Base-by-base conservation (phyloP, 2,888 invertebrate genomes). In the Noctua fimbriata region DNA sequence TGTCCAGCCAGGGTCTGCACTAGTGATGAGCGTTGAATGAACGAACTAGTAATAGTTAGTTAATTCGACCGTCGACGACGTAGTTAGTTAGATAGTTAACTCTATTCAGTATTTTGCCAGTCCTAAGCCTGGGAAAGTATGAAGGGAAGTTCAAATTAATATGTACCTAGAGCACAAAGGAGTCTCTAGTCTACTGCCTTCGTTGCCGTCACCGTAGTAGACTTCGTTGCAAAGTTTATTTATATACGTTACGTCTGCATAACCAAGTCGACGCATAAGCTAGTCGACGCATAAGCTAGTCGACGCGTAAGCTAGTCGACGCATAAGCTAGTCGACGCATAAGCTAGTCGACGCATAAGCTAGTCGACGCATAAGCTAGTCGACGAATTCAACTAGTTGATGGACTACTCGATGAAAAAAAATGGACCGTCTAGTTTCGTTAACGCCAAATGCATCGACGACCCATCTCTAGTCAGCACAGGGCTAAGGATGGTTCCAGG, bases 81-180 rank as follows among this genome's bases (percentile, higher is more conserved):
- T 36, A n/a, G n/a, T n/a, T n/a, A n/a, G n/a, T n/a, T n/a, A n/a
- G 3, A 36, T 36, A 5, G 36, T 36, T 36, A 36, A 36, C 36
- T 36, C 32, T 36, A 36, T 36, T 36, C 32, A 36, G 32, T 36
- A 36, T 36, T 36, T 4, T 10, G 66, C 72, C 72, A 77, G 73
- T 77, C 66, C 65, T 76, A 71, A 76, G 58, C 77, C 58, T 77
- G 77, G 73, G 67, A 67, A 73, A 73, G 72, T 73, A 73, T 77
- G 72, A 77, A 77, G 73, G 67, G 67, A 77, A 77, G 77, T 73
- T 77, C 36, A 77, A 67, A 60, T 2, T 52, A 79, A 70, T 63
- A 49, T 36, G 65, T 41, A 32, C 41, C 36, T 16, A 55, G 1
- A 55, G 55, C 71, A 71, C 71, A 4, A 10, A 10, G 36, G 36